Evolutionary conservation across 23 tunicate species (phyloP), one percentile per base, ranked within the genome.

Genomic region (Trididemnum clinides): DNA sequence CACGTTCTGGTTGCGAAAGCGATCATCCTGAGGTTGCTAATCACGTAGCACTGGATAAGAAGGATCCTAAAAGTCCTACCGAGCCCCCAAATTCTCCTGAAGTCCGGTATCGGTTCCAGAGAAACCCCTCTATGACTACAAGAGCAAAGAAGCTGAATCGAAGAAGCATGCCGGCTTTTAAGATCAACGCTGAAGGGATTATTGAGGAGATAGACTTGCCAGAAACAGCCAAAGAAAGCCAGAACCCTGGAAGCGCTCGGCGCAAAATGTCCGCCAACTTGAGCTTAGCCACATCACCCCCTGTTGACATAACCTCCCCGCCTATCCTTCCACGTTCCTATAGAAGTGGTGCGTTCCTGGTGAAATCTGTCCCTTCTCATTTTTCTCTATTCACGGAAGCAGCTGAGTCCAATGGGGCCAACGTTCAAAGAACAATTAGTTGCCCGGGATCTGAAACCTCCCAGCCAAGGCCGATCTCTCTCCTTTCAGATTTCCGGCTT

Each of bases 161-260:
- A 18, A 64, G 78, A 27, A 86, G 90, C 66, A 72, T 85, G 80
- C 88, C 88, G 28, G 33, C 44, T 5, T 74, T 74, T 21, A 39
- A 74, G 27, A 35, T 39, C 58, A 66, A 66, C 36, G 75, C 19
- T 3, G 75, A 29, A 4, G 75, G 66, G 25, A 28, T 25, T 10
- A 4, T 59, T 25, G 66, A 59, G 22, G 23, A 59, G 21, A 59
- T 59, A 19, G 66, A 59, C 22, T 28, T 59, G 27, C n/a, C n/a
- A n/a, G n/a, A n/a, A n/a, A n/a, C n/a, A n/a, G n/a, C n/a, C n/a
- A n/a, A n/a, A n/a, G n/a, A n/a, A n/a, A n/a, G n/a, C n/a, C n/a
- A n/a, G n/a, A n/a, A n/a, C n/a, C n/a, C n/a, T n/a, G n/a, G n/a
- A n/a, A n/a, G n/a, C n/a, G n/a, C n/a, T n/a, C n/a, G n/a, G n/a